Conservation (phyloP, 2,888 invertebrate species). For the Agrotis puta region DNA sequence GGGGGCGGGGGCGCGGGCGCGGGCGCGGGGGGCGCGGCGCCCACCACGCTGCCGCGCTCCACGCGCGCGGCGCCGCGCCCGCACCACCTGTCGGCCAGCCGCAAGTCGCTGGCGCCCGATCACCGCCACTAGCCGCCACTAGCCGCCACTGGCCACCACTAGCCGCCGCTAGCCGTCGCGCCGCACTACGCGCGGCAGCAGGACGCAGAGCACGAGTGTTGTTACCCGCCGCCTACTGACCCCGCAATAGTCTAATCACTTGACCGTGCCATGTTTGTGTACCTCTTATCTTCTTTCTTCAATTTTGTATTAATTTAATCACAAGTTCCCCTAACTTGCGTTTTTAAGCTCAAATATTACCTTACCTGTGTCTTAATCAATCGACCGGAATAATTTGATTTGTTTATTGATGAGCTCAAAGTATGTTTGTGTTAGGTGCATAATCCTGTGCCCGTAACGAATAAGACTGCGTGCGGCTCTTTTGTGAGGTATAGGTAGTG, state of each 20-base stretch:
- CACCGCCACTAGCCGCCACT: slow-evolving; percentile 56
- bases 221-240: slow-evolving; percentile 40
- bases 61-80: slow-evolving; percentile 89
- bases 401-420: slow-evolving; percentile 60
- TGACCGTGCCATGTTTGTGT: slow-evolving; percentile 40
- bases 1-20: slow-evolving; percentile 71
- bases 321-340: slow-evolving; percentile 27
- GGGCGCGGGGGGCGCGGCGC: slow-evolving; percentile 87
- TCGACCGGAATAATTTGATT: slow-evolving; percentile 27
- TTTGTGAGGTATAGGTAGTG: slow-evolving; percentile 66
- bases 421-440: slow-evolving; percentile 64
- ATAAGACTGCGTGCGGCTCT: slow-evolving; percentile 77
- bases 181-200: slow-evolving; percentile 16
- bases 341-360: slow-evolving; percentile 43
- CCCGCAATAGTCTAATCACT: slow-evolving; percentile 41
- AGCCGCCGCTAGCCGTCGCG: slow-evolving; percentile 19
- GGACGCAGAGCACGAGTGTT: slow-evolving; percentile 25
- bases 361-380: slow-evolving; percentile 35
- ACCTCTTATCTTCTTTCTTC: slow-evolving; percentile 26
- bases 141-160: slow-evolving; percentile 50
- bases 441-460: slow-evolving; percentile 66
- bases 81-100: slow-evolving; percentile 82
- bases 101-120: slow-evolving; percentile 89
- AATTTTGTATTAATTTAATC: slow-evolving; percentile 45
- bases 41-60: slow-evolving; percentile 87